These are phyloP conservation scores for Propithecus perrieri DNA, from an alignment of 2,797 vertebrate genomes.

Conservation along the genomic window DNA sequence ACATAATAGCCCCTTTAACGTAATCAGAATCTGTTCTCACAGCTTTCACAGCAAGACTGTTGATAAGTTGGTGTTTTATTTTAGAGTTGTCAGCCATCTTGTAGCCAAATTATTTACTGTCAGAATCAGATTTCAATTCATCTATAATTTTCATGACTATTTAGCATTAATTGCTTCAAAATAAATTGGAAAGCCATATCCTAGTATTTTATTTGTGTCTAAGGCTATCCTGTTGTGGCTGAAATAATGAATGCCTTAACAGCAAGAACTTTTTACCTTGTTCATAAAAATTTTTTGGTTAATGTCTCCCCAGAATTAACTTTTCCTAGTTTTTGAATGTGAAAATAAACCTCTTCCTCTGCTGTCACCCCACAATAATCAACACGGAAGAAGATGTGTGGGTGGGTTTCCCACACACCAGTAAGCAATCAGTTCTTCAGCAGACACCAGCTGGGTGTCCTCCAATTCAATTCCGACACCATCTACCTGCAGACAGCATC, in stretches of 20 bases:
- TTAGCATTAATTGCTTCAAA: not conserved
- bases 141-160: not conserved
- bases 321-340: not conserved
- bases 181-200: not conserved
- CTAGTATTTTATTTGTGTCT: not conserved
- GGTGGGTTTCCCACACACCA: not conserved
- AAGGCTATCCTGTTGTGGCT: not conserved
- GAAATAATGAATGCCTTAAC: not conserved
- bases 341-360: not conserved
- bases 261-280: not conserved
- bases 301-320: not conserved
- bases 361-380: not conserved
- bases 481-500: not conserved
- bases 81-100: not conserved
- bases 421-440: not conserved
- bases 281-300: not conserved
- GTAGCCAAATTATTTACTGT: not conserved
- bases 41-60: not conserved
- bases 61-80: not conserved
- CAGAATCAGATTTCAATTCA: constrained; percentile 1
- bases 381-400: not conserved
- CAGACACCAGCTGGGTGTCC: not conserved
- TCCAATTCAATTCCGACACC: not conserved
- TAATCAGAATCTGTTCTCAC: not conserved
- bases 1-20: not conserved